Conservation (phyloP, 2,888 invertebrate genomes). For the Brachyptera putata region DNA sequence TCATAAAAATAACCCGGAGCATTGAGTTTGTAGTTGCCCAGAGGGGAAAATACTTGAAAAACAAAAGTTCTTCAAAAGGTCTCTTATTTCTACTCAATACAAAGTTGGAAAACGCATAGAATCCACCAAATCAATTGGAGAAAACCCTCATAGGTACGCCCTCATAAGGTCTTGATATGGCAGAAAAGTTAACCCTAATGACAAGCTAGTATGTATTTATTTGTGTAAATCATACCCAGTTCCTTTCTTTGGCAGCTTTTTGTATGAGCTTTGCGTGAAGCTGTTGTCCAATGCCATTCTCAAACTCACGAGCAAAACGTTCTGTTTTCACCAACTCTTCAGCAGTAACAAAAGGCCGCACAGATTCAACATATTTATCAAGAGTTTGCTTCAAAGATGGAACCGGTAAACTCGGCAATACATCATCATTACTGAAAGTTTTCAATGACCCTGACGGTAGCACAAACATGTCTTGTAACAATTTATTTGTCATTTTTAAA, state of each 20-base stretch:
- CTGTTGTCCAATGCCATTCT: constrained; percentile 47
- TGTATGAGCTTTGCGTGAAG: constrained; percentile 48
- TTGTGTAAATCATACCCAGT: constrained; percentile 47
- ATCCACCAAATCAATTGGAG: too few species aligned
- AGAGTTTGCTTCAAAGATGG: constrained; percentile 51
- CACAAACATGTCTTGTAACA: constrained; percentile 9
- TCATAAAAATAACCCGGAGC: too few species aligned
- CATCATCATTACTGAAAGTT: constrained; percentile 52
- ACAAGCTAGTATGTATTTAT: too few species aligned
- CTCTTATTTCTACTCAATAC: too few species aligned
- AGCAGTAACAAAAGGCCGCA: constrained; percentile 47
- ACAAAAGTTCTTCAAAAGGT: too few species aligned
- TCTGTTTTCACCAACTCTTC: constrained; percentile 47
- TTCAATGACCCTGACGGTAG: constrained; percentile 20
- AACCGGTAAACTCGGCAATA: constrained; percentile 51
- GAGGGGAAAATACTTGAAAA: too few species aligned
- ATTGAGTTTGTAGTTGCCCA: too few species aligned
- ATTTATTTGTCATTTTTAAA: background rate
- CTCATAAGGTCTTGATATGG: too few species aligned
- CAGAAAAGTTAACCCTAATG: too few species aligned
- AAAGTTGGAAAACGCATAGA: too few species aligned
- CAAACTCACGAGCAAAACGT: constrained; percentile 48
- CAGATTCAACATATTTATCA: constrained; percentile 50
- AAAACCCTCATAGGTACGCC: too few species aligned
- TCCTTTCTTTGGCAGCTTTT: constrained; percentile 46